A percentile compares a stretch with the other conserved stretches of the same genome.
phyloP scores from a whole-genome alignment of 2,113 vertebrate species.

The Gopherus flavomarginatus region DNA sequence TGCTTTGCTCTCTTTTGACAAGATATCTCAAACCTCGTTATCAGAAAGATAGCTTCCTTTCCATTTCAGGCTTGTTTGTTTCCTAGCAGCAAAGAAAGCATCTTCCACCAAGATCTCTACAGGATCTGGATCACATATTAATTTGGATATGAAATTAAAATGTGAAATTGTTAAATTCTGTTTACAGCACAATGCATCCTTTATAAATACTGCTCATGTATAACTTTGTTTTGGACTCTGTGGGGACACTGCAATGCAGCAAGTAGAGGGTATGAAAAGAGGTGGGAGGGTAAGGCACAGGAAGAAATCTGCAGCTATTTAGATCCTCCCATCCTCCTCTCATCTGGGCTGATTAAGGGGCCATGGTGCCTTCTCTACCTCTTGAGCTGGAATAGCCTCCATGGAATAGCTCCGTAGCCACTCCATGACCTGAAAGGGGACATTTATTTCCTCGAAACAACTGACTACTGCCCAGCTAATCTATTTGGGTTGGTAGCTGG shows the following conservation, averaged over 20 bases:
- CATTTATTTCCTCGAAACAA: slow-evolving; percentile 22
- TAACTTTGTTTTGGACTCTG: not conserved
- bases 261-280: not conserved
- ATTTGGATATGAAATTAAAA: not conserved
- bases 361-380: not conserved
- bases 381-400: not conserved
- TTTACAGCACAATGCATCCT: not conserved
- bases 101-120: not conserved
- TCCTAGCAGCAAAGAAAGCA: not conserved
- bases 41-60: not conserved
- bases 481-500: not conserved
- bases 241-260: not conserved
- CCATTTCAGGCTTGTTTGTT: not conserved
- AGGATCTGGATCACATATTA: not conserved
- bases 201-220: not conserved
- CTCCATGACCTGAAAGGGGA: not conserved
- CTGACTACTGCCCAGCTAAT: not conserved
- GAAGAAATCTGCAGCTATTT: not conserved
- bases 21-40: not conserved
- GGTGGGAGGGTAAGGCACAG: not conserved
- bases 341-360: not conserved
- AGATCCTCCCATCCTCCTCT: not conserved
- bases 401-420: not conserved
- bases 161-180: not conserved
- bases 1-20: not conserved